phyloP scores from a whole-genome alignment of 2,113 vertebrate genomes.

The Acrocephalus kingi region DNA sequence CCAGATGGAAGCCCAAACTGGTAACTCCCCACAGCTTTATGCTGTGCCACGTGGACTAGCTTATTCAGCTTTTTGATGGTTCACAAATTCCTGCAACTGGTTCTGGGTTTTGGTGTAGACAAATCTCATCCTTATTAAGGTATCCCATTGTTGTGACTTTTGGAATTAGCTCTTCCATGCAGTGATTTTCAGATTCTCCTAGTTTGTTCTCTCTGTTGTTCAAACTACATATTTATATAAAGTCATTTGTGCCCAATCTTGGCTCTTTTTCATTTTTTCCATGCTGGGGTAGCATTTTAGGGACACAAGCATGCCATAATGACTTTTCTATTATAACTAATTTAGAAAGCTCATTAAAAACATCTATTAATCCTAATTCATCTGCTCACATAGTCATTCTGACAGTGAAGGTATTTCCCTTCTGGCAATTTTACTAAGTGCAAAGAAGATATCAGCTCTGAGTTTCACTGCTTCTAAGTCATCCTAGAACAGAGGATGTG shows the following conservation, averaged over 20 bases:
- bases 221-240: not conserved
- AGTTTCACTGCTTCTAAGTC: not conserved
- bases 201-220: conserved; percentile 36
- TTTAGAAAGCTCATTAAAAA: conserved; percentile 27
- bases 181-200: conserved; percentile 53
- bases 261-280: not conserved
- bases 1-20: not conserved
- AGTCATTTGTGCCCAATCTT: not conserved
- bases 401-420: conserved; percentile 47
- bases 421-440: conserved; percentile 16
- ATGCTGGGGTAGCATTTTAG: not conserved
- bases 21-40: not conserved
- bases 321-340: not conserved
- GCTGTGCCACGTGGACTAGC: not conserved
- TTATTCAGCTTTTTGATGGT: not conserved
- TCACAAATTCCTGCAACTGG: not conserved
- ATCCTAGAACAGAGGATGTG: not conserved
- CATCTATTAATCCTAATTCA: conserved; percentile 41
- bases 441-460: not conserved
- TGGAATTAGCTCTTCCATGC: conserved; percentile 23
- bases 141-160: not conserved
- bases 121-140: not conserved
- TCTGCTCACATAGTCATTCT: conserved; percentile 26
- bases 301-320: not conserved
- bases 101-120: not conserved